A percentile compares a stretch with the other conserved stretches of the same genome.
These are phyloP conservation scores for Gnathochromis pfefferi DNA, from an alignment of 2,113 vertebrate genomes.

Conservation along the genomic window DNA sequence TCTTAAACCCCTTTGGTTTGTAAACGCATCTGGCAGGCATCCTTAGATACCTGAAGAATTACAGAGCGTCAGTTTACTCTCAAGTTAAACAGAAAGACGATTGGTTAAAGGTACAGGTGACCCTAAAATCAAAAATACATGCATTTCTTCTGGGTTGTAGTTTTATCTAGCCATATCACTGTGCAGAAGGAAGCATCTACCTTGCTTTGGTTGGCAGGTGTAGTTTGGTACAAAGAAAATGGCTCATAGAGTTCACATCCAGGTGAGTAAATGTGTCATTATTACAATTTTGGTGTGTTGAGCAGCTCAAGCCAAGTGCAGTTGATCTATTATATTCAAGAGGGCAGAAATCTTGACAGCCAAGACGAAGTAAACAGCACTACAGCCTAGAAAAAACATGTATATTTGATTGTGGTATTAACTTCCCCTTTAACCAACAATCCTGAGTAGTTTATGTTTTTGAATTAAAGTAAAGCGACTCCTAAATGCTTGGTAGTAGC, in stretches of 20 bases:
- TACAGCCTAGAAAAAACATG: neutral
- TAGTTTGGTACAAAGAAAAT: neutral
- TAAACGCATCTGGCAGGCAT: neutral
- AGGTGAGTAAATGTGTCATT: neutral
- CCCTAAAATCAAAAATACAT: neutral
- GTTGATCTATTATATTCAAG: neutral
- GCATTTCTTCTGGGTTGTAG: neutral
- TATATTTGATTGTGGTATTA: neutral
- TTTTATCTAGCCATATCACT: neutral
- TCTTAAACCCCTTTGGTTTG: neutral
- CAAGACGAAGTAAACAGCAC: neutral
- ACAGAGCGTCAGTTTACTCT: neutral
- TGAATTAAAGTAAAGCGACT: neutral
- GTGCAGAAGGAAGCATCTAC: neutral
- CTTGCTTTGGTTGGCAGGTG: neutral
- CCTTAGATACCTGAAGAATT: neutral
- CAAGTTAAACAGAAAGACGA: neutral
- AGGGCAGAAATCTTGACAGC: rapidly evolving
- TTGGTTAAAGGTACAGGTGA: neutral
- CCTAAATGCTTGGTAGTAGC: neutral
- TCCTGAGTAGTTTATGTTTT: neutral
- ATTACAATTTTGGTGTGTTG: neutral
- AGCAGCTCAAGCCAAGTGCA: rapidly evolving
- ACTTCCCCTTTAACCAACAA: neutral
- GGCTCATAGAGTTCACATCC: neutral